phyloP scores from a whole-genome alignment of 2,797 vertebrate genomes.

The Enteromius mattozi region DNA sequence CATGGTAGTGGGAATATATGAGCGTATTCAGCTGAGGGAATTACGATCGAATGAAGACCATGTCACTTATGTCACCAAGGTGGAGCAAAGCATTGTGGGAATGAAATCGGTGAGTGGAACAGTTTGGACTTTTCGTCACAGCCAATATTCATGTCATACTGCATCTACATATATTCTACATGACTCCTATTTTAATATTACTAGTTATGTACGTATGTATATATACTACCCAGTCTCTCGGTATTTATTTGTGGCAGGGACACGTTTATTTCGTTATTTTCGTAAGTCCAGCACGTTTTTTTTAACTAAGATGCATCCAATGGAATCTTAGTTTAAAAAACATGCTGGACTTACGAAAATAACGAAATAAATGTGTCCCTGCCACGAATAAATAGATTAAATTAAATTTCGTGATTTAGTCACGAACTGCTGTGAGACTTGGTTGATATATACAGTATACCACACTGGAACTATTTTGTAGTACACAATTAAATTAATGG shows the following conservation, averaged over 20 bases:
- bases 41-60: slow-evolving; percentile 98
- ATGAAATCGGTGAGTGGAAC: slow-evolving; percentile 61
- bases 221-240: neutral
- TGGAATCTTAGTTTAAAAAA: too few species aligned
- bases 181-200: neutral
- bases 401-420: too few species aligned
- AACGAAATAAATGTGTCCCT: too few species aligned
- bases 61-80: slow-evolving; percentile 96
- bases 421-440: too few species aligned
- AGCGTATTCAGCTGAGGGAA: slow-evolving; percentile 96
- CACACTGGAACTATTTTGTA: neutral
- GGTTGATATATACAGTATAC: neutral
- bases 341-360: too few species aligned
- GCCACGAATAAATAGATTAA: too few species aligned
- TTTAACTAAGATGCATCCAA: too few species aligned
- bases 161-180: neutral
- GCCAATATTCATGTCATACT: neutral
- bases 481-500: too few species aligned
- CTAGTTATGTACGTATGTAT: neutral
- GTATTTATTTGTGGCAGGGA: too few species aligned
- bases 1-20: slow-evolving; percentile 96
- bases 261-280: too few species aligned
- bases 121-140: neutral
- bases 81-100: slow-evolving; percentile 79
- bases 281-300: too few species aligned